phyloP scores from a whole-genome alignment of 2,797 vertebrate species.

The Heteromormyrus szaboi region DNA sequence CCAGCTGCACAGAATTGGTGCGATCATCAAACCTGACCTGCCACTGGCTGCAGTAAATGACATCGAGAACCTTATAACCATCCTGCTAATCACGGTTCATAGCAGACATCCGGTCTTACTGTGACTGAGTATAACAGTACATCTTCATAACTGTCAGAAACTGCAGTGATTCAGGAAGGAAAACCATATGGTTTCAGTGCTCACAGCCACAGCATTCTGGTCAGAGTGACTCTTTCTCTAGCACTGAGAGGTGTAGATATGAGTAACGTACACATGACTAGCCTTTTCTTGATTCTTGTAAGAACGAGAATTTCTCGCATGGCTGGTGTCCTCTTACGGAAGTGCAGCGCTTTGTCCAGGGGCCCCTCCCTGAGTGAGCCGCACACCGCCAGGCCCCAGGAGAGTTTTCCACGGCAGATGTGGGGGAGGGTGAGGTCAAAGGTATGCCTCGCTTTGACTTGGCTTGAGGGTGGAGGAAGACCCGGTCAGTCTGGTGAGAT shows the following conservation, averaged over 20 bases:
- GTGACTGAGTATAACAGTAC: neutral
- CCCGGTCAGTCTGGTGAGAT: neutral
- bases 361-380: neutral
- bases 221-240: neutral
- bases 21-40: neutral
- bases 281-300: neutral
- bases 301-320: neutral
- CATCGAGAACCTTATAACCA: neutral
- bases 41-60: neutral
- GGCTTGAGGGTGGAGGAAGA: neutral
- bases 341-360: neutral
- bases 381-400: neutral
- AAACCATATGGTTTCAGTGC: neutral
- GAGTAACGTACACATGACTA: neutral
- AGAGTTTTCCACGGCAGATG: neutral
- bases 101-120: neutral
- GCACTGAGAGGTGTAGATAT: neutral
- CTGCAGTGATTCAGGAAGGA: neutral
- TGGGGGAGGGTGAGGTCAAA: neutral
- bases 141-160: neutral
- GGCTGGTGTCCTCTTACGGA: neutral
- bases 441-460: neutral
- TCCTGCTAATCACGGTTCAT: neutral
- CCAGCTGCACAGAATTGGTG: neutral
- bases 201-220: neutral